A percentile compares a stretch with the other conserved stretches of the same genome.
phyloP scores from a whole-genome alignment of 2,888 invertebrate species.

The Mythimna ferrago region DNA sequence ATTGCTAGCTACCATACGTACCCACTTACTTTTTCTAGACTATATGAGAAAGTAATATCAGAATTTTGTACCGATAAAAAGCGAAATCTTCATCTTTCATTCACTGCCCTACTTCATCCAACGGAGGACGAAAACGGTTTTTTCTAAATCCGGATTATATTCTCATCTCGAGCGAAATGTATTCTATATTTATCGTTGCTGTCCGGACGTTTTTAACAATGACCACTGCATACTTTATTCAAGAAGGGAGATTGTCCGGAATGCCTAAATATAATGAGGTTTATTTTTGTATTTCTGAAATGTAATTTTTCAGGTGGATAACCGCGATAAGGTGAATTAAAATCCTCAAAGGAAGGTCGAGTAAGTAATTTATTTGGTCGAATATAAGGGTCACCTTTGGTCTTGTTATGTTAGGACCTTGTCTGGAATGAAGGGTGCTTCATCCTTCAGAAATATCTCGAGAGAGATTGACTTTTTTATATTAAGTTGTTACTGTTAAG shows the following conservation, averaged over 20 bases:
- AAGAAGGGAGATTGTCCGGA: conserved; percentile 74
- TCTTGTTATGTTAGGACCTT: conserved; percentile 26
- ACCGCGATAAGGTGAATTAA: conserved; percentile 53
- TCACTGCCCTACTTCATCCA: conserved; percentile 62
- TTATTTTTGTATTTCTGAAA: conserved; percentile 68
- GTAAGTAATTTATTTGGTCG: conserved; percentile 41
- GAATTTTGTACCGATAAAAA: conserved; percentile 36
- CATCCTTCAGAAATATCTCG: neutral
- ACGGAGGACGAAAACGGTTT: conserved; percentile 71
- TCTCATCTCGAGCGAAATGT: conserved; percentile 82
- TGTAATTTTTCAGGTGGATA: conserved; percentile 71
- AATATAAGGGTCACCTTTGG: conserved; percentile 14
- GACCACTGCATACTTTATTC: conserved; percentile 75
- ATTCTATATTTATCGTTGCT: conserved; percentile 86
- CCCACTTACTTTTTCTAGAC: conserved; percentile 16
- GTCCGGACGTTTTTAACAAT: conserved; percentile 85
- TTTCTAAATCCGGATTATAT: conserved; percentile 85
- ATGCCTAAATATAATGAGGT: conserved; percentile 73
- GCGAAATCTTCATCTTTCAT: conserved; percentile 56
- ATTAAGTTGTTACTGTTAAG: neutral
- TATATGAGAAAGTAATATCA: conserved; percentile 32
- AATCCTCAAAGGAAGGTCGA: conserved; percentile 46
- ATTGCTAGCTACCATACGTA: conserved; percentile 9
- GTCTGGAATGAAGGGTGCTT: conserved; percentile 3
- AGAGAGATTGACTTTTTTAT: neutral